Base-by-base conservation (phyloP, 2,888 invertebrate genomes). In the Periphyllus acericola region DNA sequence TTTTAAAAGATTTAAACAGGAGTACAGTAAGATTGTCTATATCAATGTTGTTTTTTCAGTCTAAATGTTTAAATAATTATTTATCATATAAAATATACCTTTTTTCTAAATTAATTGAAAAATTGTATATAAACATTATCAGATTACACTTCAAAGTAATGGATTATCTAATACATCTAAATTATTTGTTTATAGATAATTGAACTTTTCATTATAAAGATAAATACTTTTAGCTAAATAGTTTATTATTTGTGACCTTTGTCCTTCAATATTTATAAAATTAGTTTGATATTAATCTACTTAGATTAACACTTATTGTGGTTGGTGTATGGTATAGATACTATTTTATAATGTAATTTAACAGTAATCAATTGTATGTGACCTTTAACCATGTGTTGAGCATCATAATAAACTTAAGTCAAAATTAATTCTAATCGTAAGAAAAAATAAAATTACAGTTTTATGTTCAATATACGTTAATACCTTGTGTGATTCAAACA, bases 231-330 rank as follows among this genome's bases (percentile, higher is more conserved):
- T 75, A 25, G 25, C 21, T 40, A 75, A 75, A 29, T 17, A 76
- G 1, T 29, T 76, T n/a, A 76, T 29, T 8, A 76, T 29, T 52
- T 76, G 46, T 76, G 46, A 52, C 76, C 76, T 76, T 52, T 76
- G 46, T 29, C 76, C 76, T 76, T 52, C 11, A 76, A 32, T 52
- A 76, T 76, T 76, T 52, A 76, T 76, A 46, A 76, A 76, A 76
- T 76, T 32, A 76, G 29, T 52, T 52, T 52, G 5, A 40, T n/a
- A 14, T 40, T 75, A 29, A 76, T 76, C 76, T 76, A 29, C 17
- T 46, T 76, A 52, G 29, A 46, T 76, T 76, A n/a, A 66, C 29
- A 29, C 46, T 76, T 76, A 8, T 9, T 75, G 17, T 25, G 8
- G 34, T 29, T n/a, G 25, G 17, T 9, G 8, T 19, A 76, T 3